Evolutionary conservation across 1,140 invertebrate genomes (phyloP).

Genomic region (Magallana ariakensis): DNA sequence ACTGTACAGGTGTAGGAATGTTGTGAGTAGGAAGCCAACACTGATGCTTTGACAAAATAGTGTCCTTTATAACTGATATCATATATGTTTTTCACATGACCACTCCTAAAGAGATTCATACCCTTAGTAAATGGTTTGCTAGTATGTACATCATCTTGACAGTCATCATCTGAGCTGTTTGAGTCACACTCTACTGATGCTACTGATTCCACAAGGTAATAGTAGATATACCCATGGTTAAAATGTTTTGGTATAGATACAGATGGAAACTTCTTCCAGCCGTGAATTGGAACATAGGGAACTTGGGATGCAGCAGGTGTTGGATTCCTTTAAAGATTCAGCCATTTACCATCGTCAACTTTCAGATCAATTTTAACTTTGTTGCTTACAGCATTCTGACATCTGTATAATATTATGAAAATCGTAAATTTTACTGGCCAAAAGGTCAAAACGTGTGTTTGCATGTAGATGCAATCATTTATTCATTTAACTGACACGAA

Average conservation of each 20-base stretch:
- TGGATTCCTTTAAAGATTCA: neutral
- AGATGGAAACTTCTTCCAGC: neutral
- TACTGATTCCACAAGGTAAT: constrained; percentile 30
- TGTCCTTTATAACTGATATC: neutral
- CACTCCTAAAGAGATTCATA: too few species aligned
- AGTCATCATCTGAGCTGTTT: too few species aligned
- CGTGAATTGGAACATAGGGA: neutral
- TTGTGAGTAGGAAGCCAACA: neutral
- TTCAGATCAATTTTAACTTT: neutral
- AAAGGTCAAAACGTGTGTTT: too few species aligned
- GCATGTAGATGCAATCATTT: too few species aligned
- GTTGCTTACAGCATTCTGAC: neutral
- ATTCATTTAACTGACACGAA: too few species aligned
- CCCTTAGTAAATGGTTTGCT: too few species aligned
- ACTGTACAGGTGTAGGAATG: neutral
- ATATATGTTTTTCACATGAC: too few species aligned
- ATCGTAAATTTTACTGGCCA: too few species aligned
- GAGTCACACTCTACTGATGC: neutral
- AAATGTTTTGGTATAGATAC: neutral
- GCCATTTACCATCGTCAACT: neutral
- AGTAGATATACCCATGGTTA: neutral
- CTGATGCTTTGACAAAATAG: too few species aligned
- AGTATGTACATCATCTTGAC: too few species aligned
- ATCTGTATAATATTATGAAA: too few species aligned
- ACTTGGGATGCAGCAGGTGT: neutral